These are phyloP conservation scores for Macrocentrus cingulum DNA, from an alignment of 1,140 invertebrate genomes.

Conservation along the genomic window DNA sequence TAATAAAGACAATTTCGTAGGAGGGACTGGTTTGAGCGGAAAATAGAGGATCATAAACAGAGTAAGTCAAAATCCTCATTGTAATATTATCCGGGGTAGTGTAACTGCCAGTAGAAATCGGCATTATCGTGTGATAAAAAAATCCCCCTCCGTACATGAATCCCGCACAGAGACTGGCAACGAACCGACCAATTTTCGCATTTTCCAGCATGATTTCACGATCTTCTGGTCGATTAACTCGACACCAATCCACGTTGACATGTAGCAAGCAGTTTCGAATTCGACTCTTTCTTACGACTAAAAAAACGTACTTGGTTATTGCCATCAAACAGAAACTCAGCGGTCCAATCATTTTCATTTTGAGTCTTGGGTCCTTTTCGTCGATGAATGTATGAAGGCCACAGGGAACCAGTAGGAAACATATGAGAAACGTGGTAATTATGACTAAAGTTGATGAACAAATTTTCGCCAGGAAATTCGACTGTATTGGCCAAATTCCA, in stretches of 20 bases:
- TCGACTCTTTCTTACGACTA: conserved; percentile 16
- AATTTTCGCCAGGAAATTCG: conserved; percentile 6
- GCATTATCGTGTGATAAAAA: conserved; percentile 45
- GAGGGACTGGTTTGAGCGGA: conserved; percentile 27
- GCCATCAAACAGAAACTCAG: conserved; percentile 37
- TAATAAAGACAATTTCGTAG: conserved; percentile 34
- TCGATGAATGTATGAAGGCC: conserved; percentile 32
- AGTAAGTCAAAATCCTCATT: conserved; percentile 24
- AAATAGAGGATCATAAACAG: conserved; percentile 30
- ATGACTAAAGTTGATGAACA: conserved; percentile 9
- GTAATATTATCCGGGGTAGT: conserved; percentile 34
- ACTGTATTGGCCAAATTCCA: conserved; percentile 33
- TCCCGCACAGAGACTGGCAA: conserved; percentile 31
- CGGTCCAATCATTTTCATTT: conserved; percentile 37
- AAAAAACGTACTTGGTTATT: conserved; percentile 32
- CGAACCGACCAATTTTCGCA: conserved; percentile 27
- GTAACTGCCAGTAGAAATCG: conserved; percentile 34
- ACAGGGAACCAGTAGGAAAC: conserved; percentile 27
- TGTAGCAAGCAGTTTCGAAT: conserved; percentile 25
- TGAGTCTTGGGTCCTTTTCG: conserved; percentile 29
- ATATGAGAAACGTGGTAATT: conserved; percentile 23
- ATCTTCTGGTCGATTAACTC: conserved; percentile 19
- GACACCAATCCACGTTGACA: conserved; percentile 31
- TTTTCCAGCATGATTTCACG: conserved; percentile 27
- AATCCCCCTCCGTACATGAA: conserved; percentile 47